Conservation (phyloP, 1,140 invertebrate genomes). For the Andricus grossulariae region DNA sequence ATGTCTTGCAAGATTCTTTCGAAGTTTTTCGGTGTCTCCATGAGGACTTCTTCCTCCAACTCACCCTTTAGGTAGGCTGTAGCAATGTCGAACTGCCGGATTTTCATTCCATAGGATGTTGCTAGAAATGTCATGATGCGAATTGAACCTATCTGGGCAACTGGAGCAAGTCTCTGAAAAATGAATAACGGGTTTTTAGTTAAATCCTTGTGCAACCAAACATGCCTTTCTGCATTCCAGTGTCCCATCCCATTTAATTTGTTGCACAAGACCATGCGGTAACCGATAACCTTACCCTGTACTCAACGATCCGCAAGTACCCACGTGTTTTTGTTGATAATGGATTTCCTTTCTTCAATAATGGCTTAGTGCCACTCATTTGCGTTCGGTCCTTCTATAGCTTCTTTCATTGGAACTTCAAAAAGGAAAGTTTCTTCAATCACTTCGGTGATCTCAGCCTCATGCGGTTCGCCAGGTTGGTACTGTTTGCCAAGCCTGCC, state of each 20-base stretch:
- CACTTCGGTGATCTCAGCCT: too few relatives aligned
- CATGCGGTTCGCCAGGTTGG: neutral
- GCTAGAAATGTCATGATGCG: neutral
- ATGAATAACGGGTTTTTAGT: too few relatives aligned
- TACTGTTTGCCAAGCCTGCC: too few relatives aligned
- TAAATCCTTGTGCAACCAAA: too few relatives aligned
- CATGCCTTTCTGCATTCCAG: too few relatives aligned
- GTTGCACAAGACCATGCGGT: slow-evolving; percentile 10
- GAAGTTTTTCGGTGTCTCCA: slow-evolving; percentile 47
- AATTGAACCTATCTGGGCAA: neutral
- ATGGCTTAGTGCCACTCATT: slow-evolving; percentile 32
- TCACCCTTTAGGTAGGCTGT: slow-evolving; percentile 59
- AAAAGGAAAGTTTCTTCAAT: neutral
- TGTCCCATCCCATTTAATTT: slow-evolving; percentile 51
- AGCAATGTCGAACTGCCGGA: slow-evolving; percentile 60
- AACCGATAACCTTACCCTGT: neutral
- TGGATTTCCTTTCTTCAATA: slow-evolving; percentile 18
- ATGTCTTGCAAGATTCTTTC: neutral
- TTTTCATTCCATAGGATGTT: slow-evolving; percentile 33
- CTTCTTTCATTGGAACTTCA: slow-evolving; percentile 4
- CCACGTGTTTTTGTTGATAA: slow-evolving; percentile 34
- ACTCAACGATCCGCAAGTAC: slow-evolving; percentile 11
- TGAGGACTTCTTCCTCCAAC: slow-evolving; percentile 52
- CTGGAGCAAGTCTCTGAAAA: slow-evolving; percentile 52
- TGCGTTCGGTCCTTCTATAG: too few relatives aligned